Base-by-base conservation (phyloP, 2,797 vertebrate genomes). In the Liparis tanakae region DNA sequence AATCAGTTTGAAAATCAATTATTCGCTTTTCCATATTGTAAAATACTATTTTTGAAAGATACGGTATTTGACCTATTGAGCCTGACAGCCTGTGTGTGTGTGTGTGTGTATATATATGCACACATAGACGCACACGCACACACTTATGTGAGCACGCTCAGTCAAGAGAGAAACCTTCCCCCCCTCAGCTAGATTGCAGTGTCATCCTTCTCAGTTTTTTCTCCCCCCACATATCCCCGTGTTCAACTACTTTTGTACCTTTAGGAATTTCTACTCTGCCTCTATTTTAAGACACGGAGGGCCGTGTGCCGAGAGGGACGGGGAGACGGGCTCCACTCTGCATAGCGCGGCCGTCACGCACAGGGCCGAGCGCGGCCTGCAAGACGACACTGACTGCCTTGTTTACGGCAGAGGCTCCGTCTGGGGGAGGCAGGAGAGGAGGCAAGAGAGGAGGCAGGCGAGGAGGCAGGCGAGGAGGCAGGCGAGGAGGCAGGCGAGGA, bases 211-310 rank as follows among this genome's bases (percentile, higher is more conserved):
- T 70, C 54, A 20, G 18, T 10, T 6, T 77, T 72, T 39, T 67
- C 18, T 73, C 33, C 53, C 48, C 25, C 51, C 30, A 70, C 67
- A 34, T n/a, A 70, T 77, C 69, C 72, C 69, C 25, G 15, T 70
- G 75, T 82, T 88, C 86, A 90, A 83, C 79, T 89, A 79, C 75
- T 41, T 66, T 79, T 80, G 79, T 77, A 89, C 86, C 87, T 81
- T 71, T 66, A 83, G 85, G 81, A 86, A 82, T 86, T 82, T 81
- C 79, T 76, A 59, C 81, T 77, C 66, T 67, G 74, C 72, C 82
- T 79, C 89, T 94, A 92, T 94, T 94, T 94, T 91, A 83, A 87
- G 90, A 89, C 64, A 1, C 53, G 70, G 77, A 85, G 87, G 90
- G 85, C 88, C 87, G 67, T 79, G 73, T 90, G 88, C 89, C 84